phyloP scores from a whole-genome alignment of 2,113 vertebrate species.

The Camelus dromedarius region DNA sequence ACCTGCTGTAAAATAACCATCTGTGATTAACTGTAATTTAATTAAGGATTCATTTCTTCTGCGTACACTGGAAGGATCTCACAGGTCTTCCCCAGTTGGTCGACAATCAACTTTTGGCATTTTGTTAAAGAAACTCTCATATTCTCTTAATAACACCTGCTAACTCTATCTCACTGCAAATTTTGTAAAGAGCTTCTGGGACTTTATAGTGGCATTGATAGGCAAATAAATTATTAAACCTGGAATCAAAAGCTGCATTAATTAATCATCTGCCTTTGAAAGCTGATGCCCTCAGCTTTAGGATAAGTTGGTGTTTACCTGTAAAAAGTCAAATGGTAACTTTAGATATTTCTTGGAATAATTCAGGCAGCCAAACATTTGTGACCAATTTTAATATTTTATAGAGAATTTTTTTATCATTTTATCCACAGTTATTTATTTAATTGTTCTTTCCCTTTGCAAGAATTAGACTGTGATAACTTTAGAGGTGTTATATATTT shows the following conservation, averaged over 20 bases:
- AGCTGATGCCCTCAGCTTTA: constrained; percentile 44
- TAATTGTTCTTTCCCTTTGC: neutral
- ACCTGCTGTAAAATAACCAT: constrained; percentile 90
- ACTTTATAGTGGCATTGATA: constrained; percentile 74
- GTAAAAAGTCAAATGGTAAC: neutral
- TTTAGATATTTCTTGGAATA: constrained; percentile 14
- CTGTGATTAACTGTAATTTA: constrained; percentile 91
- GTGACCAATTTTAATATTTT: neutral
- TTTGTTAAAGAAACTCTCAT: constrained; percentile 84
- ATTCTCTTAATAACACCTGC: constrained; percentile 86
- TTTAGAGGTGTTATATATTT: neutral
- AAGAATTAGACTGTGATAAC: neutral
- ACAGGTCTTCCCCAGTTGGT: constrained; percentile 84
- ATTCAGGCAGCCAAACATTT: neutral
- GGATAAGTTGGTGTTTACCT: constrained; percentile 24
- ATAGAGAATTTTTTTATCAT: neutral
- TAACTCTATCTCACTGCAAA: constrained; percentile 72
- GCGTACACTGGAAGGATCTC: constrained; percentile 85
- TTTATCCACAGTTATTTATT: neutral
- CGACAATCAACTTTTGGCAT: constrained; percentile 86
- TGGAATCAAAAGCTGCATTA: constrained; percentile 76
- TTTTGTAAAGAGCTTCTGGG: constrained; percentile 81
- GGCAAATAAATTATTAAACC: constrained; percentile 82
- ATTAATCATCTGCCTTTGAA: constrained; percentile 78
- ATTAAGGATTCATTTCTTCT: constrained; percentile 89